phyloP scores from a whole-genome alignment of 2,888 invertebrate species.

The Chorisops tibialis region DNA sequence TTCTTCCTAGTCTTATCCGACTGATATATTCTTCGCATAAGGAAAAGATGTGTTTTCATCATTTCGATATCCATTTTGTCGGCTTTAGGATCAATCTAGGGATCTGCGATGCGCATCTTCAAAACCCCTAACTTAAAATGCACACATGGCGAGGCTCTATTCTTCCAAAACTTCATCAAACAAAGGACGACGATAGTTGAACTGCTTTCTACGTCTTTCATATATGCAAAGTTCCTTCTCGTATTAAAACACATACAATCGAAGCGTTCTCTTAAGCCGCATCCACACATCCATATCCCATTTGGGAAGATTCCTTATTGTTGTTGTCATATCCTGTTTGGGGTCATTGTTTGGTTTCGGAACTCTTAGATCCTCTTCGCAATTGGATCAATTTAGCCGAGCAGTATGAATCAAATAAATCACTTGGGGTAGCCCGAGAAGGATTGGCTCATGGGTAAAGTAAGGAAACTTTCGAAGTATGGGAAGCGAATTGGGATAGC shows the following conservation, averaged over 20 bases:
- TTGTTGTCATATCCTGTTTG: too few species aligned
- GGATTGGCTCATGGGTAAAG: background rate
- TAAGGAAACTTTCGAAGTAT: background rate
- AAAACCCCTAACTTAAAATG: background rate
- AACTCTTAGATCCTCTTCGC: conserved; percentile 14
- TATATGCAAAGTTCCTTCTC: too few species aligned
- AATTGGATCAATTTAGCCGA: conserved; percentile 33
- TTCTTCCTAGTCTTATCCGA: background rate
- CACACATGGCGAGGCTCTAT: background rate
- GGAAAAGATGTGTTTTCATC: conserved; percentile 1
- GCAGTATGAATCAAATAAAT: conserved; percentile 34
- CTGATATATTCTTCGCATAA: background rate
- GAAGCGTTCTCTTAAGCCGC: too few species aligned
- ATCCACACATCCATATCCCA: too few species aligned
- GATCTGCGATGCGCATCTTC: background rate
- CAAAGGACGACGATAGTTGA: conserved; percentile 1
- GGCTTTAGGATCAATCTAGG: background rate
- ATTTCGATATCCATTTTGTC: conserved; percentile 13
- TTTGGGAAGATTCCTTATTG: too few species aligned
- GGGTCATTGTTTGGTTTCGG: background rate
- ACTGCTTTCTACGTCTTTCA: background rate
- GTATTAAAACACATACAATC: too few species aligned
- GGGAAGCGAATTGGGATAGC: background rate
- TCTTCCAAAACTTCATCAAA: background rate
- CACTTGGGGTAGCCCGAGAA: conserved; percentile 25